phyloP scores from a whole-genome alignment of 2,797 vertebrate genomes.

The Melanogrammus aeglefinus region DNA sequence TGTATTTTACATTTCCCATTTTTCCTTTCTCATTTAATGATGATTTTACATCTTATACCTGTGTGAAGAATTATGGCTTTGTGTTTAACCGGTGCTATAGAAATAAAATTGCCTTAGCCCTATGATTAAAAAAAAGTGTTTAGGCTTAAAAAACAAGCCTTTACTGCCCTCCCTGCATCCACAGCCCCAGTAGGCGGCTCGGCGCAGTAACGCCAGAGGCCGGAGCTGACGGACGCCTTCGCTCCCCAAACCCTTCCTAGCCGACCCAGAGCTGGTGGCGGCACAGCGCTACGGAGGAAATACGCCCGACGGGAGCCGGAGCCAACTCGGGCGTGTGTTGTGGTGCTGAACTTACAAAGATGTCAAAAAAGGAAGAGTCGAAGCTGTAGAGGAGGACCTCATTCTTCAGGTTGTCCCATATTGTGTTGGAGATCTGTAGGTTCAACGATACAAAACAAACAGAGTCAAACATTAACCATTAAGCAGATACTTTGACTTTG shows the following conservation, averaged over 20 bases:
- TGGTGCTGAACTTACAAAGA: conserved; percentile 83
- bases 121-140: neutral
- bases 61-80: neutral
- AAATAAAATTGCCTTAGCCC: neutral
- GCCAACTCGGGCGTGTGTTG: neutral
- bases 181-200: too few species aligned
- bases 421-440: conserved; percentile 76
- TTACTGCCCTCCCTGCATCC: neutral
- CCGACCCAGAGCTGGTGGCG: too few species aligned
- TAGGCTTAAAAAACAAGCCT: neutral
- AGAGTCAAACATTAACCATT: neutral
- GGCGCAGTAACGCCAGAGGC: too few species aligned
- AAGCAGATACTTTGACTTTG: too few species aligned
- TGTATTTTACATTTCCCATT: neutral
- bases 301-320: too few species aligned
- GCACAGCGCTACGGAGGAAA: too few species aligned
- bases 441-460: conserved; percentile 8
- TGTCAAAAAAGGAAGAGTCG: conserved; percentile 90
- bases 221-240: too few species aligned
- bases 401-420: conserved; percentile 76
- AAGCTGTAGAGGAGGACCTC: conserved; percentile 87
- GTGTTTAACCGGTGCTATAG: neutral
- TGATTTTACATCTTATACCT: neutral
- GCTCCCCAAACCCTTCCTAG: too few species aligned
- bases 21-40: neutral